These are phyloP conservation scores for Labroides dimidiatus DNA, from an alignment of 2,797 vertebrate genomes.

Conservation along the genomic window DNA sequence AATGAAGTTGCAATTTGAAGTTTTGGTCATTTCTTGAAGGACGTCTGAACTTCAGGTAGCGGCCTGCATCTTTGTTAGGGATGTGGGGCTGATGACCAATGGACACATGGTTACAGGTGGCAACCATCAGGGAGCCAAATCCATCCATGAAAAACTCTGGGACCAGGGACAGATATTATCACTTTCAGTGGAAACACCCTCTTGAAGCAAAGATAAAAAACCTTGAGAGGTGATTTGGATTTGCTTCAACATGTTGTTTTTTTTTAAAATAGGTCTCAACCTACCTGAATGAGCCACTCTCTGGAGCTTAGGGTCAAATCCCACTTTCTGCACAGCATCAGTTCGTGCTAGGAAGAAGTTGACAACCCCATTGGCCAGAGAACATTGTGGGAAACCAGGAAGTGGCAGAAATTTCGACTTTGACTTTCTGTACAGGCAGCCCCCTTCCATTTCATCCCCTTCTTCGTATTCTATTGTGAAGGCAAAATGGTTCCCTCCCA, in stretches of 20 bases:
- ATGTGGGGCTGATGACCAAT: slow-evolving; percentile 70
- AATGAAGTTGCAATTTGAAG: slow-evolving; percentile 75
- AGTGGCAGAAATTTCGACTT: slow-evolving; percentile 50
- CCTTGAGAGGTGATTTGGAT: background rate
- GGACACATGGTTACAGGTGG: slow-evolving; percentile 75
- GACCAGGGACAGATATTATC: background rate
- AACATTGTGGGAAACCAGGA: slow-evolving; percentile 76
- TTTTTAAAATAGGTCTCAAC: background rate
- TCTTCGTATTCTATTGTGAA: slow-evolving; percentile 77
- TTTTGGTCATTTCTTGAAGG: slow-evolving; percentile 18
- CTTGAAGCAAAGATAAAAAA: too few relatives aligned
- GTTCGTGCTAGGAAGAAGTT: slow-evolving; percentile 86
- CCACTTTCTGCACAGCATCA: slow-evolving; percentile 70
- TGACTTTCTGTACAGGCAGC: slow-evolving; percentile 69
- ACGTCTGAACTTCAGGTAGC: slow-evolving; percentile 58
- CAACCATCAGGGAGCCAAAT: slow-evolving; percentile 80
- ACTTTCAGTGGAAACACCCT: background rate
- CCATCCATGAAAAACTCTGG: slow-evolving; percentile 87
- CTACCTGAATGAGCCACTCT: slow-evolving; percentile 82
- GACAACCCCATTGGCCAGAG: slow-evolving; percentile 69
- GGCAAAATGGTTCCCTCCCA: slow-evolving; percentile 67
- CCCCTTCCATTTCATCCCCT: slow-evolving; percentile 68
- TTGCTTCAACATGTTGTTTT: too few relatives aligned
- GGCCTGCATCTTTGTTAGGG: background rate
- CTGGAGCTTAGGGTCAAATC: slow-evolving; percentile 81